Conservation (phyloP, 2,113 vertebrate genomes). For the Gymnorhina tibicen region DNA sequence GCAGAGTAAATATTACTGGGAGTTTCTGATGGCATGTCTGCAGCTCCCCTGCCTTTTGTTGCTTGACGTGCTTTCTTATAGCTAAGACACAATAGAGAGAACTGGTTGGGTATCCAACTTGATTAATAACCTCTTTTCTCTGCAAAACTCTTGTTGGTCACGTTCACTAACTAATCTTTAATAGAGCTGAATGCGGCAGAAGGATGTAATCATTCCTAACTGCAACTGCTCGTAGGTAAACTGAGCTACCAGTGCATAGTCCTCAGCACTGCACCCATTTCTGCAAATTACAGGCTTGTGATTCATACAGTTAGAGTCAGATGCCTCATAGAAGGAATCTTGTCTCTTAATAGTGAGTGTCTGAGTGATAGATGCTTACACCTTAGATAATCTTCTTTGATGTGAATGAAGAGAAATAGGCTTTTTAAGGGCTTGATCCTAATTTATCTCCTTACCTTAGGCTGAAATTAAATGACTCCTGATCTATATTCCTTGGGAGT, state of each 20-base stretch:
- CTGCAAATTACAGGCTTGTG: neutral
- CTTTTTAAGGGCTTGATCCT: neutral
- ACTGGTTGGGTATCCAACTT: neutral
- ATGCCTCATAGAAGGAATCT: neutral
- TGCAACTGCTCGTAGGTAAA: neutral
- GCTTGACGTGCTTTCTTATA: neutral
- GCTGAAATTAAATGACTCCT: neutral
- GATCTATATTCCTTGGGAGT: neutral
- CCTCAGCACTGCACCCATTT: neutral
- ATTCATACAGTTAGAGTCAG: neutral
- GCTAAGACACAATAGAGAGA: neutral
- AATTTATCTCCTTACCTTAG: neutral
- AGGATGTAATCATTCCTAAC: neutral
- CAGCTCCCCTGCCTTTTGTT: neutral
- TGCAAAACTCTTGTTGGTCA: neutral
- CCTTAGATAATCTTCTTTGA: neutral
- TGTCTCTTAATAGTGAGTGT: neutral
- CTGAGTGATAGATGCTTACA: neutral
- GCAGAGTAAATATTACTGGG: neutral
- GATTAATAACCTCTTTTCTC: neutral
- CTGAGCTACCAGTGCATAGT: neutral
- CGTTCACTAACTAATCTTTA: neutral
- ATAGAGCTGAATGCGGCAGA: neutral
- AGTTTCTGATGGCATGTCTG: neutral
- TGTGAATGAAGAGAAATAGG: neutral